These are phyloP conservation scores for Rhabdornis inornatus DNA, from an alignment of 2,113 vertebrate genomes.

Conservation along the genomic window DNA sequence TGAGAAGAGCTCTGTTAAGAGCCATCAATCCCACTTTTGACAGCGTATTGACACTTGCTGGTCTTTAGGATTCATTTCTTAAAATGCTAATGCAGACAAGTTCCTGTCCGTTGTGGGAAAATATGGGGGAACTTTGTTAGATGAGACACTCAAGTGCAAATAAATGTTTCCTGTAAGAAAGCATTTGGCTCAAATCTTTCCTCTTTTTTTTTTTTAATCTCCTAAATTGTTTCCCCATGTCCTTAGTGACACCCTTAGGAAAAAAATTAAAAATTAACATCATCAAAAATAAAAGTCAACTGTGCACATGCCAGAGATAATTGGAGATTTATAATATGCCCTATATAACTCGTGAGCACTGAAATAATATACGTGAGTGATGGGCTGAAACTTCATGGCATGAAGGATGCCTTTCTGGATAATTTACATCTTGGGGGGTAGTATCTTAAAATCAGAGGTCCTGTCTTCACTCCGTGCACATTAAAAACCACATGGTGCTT, in stretches of 20 bases:
- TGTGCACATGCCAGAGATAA: constrained; percentile 20
- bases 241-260: constrained; percentile 14
- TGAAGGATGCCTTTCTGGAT: constrained; percentile 58
- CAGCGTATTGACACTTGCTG: constrained; percentile 2
- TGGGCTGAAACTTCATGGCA: constrained; percentile 15
- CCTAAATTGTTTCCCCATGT: constrained; percentile 57
- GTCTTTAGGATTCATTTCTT: constrained; percentile 39
- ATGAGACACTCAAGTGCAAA: constrained; percentile 50
- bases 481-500: constrained; percentile 48
- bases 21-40: constrained; percentile 32
- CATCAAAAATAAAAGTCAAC: constrained; percentile 47
- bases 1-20: constrained; percentile 26
- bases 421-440: constrained; percentile 55
- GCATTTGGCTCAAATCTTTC: constrained; percentile 32
- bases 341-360: neutral
- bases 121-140: constrained; percentile 39
- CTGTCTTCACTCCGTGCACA: constrained; percentile 18
- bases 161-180: constrained; percentile 61
- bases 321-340: constrained; percentile 26
- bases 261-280: neutral
- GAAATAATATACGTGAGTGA: constrained; percentile 37
- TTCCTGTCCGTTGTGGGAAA: constrained; percentile 56
- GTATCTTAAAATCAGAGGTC: constrained; percentile 48
- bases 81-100: constrained; percentile 51
- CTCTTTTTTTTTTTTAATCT: neutral